Evolutionary conservation across 2,888 invertebrate genomes (phyloP), one percentile per base, ranked within the genome.

Genomic region (Oscheius sp.): DNA sequence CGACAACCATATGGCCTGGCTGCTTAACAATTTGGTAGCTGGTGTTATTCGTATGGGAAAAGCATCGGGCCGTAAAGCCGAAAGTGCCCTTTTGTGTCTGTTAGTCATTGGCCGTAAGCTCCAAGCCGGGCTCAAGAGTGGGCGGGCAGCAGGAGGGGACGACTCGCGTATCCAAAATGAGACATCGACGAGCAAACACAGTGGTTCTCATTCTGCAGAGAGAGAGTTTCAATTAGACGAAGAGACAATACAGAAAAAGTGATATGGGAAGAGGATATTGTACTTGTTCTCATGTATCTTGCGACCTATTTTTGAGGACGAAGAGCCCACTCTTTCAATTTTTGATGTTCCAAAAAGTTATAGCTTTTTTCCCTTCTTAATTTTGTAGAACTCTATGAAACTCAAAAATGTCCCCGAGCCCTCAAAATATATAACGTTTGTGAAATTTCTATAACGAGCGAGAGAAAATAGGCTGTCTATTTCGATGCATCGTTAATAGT

Each of bases 61-160:
- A 58, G 21, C 58, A 58, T 29, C 58, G 32, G 32, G 58, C 58
- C 58, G 58, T 58, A 33, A 58, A 58, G 32, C 58, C 33, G 33
- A 58, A 58, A 58, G 58, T 58, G 58, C 33, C 35, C 58, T 58
- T 58, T 58, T 58, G 58, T 58, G 58, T 58, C 58, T 29, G 53
- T 21, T 13, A 53, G 53, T 29, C 53, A 53, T 21, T 53, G 29
- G 53, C 53, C 53, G 53, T 53, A 53, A 53, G 53, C 53, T 53
- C 42, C 42, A 42, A 42, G 42, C 42, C 42, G 42, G 21, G 53
- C 13, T 13, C 13, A 21, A 53, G 58, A 58, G 58, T 32, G 11
- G 33, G 58, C 32, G 58, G 11, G 9, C 7, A 29, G n/a, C 10
- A 29, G 29, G 21, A 21, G 21, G 58, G 35, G 58, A 58, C 7